phyloP scores from a whole-genome alignment of 1,140 invertebrate species.

The Bactericera cockerelli region DNA sequence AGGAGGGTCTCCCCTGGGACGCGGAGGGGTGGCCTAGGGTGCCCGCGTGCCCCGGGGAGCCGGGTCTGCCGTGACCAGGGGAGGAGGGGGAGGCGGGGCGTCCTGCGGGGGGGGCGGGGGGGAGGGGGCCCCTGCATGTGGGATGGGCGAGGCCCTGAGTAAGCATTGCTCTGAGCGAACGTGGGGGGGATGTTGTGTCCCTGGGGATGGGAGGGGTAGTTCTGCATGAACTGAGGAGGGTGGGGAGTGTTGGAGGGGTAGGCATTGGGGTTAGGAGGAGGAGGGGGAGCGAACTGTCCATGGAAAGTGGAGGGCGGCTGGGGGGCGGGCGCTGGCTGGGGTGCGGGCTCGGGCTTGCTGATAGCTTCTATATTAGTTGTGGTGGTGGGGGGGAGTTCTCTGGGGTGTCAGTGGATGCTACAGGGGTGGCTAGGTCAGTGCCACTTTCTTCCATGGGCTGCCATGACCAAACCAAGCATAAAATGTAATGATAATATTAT shows the following conservation, averaged over 20 bases:
- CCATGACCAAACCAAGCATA: slow-evolving; percentile 8
- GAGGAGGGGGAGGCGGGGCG: slow-evolving; percentile 23
- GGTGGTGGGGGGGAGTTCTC: slow-evolving; percentile 3
- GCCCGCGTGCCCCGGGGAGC: not conserved
- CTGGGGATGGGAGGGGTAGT: slow-evolving; percentile 1
- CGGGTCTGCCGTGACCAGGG: slow-evolving; percentile 16
- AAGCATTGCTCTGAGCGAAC: not conserved
- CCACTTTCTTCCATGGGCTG: slow-evolving; percentile 15
- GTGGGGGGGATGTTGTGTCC: not conserved
- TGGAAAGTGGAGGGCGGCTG: not conserved
- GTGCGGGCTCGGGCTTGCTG: not conserved
- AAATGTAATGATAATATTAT: slow-evolving; percentile 10
- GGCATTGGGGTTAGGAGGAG: not conserved
- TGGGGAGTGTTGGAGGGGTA: not conserved
- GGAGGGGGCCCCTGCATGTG: not conserved
- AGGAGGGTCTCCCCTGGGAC: not conserved
- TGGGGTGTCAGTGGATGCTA: not conserved
- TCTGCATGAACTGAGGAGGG: not conserved
- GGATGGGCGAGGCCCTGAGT: not conserved
- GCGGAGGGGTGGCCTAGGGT: not conserved
- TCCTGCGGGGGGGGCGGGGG: not conserved
- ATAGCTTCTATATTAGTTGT: not conserved
- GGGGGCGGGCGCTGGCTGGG: not conserved
- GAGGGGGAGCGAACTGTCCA: not conserved
- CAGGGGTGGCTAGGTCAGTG: slow-evolving; percentile 2